Conservation (phyloP, 2,113 vertebrate genomes). For the Cathartes aura region DNA sequence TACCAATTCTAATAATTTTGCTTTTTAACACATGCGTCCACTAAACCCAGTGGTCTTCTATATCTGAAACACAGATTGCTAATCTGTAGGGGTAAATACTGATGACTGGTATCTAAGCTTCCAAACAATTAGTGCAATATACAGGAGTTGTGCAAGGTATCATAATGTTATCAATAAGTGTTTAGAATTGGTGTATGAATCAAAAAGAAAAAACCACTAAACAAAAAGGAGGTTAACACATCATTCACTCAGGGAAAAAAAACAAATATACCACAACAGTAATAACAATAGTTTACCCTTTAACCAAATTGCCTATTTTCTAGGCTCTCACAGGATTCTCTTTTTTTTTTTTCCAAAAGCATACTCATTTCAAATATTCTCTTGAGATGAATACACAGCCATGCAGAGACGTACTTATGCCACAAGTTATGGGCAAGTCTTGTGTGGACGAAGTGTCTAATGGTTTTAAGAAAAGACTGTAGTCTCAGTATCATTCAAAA, state of each 20-base stretch:
- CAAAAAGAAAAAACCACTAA: neutral
- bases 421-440: neutral
- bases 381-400: neutral
- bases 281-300: neutral
- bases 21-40: neutral
- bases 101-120: neutral
- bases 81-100: neutral
- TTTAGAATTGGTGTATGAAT: neutral
- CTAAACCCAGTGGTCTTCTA: neutral
- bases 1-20: neutral
- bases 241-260: neutral
- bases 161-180: neutral
- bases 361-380: neutral
- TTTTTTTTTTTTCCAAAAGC: neutral
- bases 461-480: neutral
- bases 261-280: neutral
- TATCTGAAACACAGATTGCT: neutral
- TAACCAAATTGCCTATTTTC: neutral
- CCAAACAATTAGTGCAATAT: neutral
- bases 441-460: neutral
- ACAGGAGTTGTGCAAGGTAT: neutral
- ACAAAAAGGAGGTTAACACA: neutral
- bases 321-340: neutral
- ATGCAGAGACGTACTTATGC: neutral
- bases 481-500: neutral